A percentile compares a stretch with the other conserved stretches of the same genome.
Evolutionary conservation across 2,113 vertebrate species (phyloP).

Genomic region (Bagarius yarrelli): DNA sequence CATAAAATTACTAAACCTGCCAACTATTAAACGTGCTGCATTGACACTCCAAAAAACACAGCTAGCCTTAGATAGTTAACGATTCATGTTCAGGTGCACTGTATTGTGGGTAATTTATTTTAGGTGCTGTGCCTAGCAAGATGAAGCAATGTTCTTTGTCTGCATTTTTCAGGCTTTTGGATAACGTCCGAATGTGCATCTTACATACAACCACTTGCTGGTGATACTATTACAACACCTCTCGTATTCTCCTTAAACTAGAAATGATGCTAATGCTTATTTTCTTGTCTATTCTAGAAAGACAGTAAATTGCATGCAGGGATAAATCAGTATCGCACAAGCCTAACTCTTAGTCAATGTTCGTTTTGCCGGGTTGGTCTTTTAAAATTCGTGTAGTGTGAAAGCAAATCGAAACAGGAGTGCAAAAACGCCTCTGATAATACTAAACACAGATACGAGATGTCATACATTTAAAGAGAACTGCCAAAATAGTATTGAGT

Average conservation of each 20-base stretch:
- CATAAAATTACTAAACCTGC: neutral
- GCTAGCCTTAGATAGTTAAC: neutral
- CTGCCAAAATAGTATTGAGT: neutral
- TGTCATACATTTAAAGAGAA: neutral
- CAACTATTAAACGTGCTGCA: neutral
- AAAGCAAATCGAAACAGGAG: neutral
- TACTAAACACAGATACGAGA: neutral
- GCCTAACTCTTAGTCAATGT: neutral
- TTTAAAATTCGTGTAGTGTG: neutral
- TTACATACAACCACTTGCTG: neutral
- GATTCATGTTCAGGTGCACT: neutral
- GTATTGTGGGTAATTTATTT: constrained; percentile 3
- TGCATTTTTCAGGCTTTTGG: too few relatives aligned
- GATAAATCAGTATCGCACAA: neutral
- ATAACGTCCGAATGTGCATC: too few relatives aligned
- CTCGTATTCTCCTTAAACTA: neutral
- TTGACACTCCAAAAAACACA: neutral
- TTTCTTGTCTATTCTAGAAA: neutral
- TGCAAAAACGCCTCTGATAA: neutral
- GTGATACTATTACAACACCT: neutral
- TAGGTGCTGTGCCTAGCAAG: neutral
- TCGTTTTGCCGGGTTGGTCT: neutral
- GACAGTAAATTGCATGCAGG: neutral
- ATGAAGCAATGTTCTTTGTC: too few relatives aligned
- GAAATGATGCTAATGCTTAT: neutral